Percentiles rank a stretch among this genome's conserved stretches.
phyloP scores from a whole-genome alignment of 2,888 invertebrate genomes.

The Watsonalla binaria region DNA sequence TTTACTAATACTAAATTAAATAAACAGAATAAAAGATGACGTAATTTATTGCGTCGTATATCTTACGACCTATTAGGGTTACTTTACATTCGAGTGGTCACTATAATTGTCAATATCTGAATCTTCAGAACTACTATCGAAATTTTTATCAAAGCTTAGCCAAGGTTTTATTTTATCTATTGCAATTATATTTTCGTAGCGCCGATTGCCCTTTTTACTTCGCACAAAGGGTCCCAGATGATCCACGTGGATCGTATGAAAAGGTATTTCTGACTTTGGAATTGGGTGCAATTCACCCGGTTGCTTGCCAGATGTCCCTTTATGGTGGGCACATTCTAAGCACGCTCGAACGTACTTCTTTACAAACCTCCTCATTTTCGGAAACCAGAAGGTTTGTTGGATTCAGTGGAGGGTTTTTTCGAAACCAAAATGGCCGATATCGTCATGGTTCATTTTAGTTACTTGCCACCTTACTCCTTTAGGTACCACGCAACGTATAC shows the following conservation, averaged over 20 bases:
- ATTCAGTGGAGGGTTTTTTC: slow-evolving; percentile 11
- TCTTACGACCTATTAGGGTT: too few species aligned
- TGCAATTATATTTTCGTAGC: slow-evolving; percentile 17
- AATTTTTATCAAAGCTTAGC: not conserved
- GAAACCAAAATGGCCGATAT: slow-evolving; percentile 18
- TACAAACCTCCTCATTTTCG: not conserved
- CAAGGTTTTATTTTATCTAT: slow-evolving; percentile 24
- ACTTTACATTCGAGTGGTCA: too few species aligned
- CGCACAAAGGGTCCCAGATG: slow-evolving; percentile 3
- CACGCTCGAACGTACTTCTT: slow-evolving; percentile 1
- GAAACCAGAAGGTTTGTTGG: slow-evolving; percentile 2
- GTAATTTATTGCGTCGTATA: too few species aligned
- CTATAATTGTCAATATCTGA: too few species aligned
- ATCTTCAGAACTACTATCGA: too few species aligned
- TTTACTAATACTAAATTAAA: too few species aligned
- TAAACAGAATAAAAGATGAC: too few species aligned
- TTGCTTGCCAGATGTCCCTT: not conserved
- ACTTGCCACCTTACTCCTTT: slow-evolving; percentile 19
- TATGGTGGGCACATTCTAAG: slow-evolving; percentile 2
- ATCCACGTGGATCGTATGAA: not conserved
- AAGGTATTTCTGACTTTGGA: not conserved
- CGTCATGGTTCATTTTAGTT: slow-evolving; percentile 17
- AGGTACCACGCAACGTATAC: slow-evolving; percentile 26
- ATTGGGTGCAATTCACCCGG: not conserved
- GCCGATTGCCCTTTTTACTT: slow-evolving; percentile 11